Evolutionary conservation across 2,888 invertebrate genomes (phyloP).

Genomic region (Meteorus cinctellus): DNA sequence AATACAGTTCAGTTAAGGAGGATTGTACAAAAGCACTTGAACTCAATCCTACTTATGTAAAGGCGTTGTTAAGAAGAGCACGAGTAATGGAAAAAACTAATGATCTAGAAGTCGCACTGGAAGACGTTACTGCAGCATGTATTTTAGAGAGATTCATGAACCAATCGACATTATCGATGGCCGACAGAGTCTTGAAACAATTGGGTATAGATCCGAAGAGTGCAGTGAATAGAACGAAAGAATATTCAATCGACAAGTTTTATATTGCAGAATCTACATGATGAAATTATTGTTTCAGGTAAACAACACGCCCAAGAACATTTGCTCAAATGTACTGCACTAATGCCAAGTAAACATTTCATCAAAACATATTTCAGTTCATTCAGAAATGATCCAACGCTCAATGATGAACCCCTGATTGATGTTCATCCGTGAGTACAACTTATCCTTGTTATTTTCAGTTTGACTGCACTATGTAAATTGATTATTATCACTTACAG

Average conservation of each 20-base stretch:
- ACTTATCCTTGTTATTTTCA: slow-evolving; percentile 21
- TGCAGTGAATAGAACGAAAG: not conserved
- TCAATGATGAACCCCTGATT: slow-evolving; percentile 67
- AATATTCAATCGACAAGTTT: slow-evolving; percentile 10
- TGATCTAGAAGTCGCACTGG: slow-evolving; percentile 86
- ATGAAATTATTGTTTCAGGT: slow-evolving; percentile 59
- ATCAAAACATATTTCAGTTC: slow-evolving; percentile 91
- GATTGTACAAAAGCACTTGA: slow-evolving; percentile 91
- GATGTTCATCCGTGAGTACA: slow-evolving; percentile 42
- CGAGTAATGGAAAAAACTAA: slow-evolving; percentile 87
- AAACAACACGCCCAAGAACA: slow-evolving; percentile 84
- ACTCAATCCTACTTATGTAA: slow-evolving; percentile 88
- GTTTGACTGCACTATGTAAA: slow-evolving; percentile 18
- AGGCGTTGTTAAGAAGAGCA: slow-evolving; percentile 89
- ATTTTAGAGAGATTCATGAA: slow-evolving; percentile 92
- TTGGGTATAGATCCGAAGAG: slow-evolving; percentile 75
- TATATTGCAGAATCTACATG: slow-evolving; percentile 7
- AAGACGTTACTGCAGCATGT: slow-evolving; percentile 95
- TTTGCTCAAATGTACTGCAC: slow-evolving; percentile 79
- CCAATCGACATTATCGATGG: slow-evolving; percentile 85
- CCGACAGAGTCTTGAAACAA: slow-evolving; percentile 91
- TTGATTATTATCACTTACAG: slow-evolving; percentile 59
- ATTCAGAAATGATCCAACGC: slow-evolving; percentile 90
- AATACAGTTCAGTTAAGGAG: slow-evolving; percentile 87
- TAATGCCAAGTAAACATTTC: slow-evolving; percentile 90